Evolutionary conservation across 2,113 vertebrate species (phyloP).

Genomic region (Lasiurus borealis): DNA sequence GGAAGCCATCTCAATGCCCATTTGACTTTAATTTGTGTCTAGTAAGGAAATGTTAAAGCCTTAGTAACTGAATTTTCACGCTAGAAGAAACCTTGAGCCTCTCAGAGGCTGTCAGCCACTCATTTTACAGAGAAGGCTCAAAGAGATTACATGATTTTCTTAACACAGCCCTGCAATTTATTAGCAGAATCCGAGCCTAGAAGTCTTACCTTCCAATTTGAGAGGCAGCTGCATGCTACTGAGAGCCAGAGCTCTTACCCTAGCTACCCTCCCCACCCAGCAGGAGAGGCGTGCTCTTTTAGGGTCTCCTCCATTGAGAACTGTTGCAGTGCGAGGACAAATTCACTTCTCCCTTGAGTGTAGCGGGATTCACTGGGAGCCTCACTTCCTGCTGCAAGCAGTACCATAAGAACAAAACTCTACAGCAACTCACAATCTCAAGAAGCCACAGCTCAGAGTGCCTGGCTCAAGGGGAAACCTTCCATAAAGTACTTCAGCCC

Average conservation of each 20-base stretch:
- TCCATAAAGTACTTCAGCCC: not conserved
- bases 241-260: not conserved
- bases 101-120: not conserved
- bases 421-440: not conserved
- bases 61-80: not conserved
- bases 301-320: not conserved
- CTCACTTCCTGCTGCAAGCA: no score
- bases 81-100: not conserved
- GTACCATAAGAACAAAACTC: not conserved
- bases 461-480: not conserved
- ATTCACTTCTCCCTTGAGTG: not conserved
- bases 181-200: not conserved
- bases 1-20: not conserved
- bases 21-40: not conserved
- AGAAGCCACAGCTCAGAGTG: not conserved
- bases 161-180: not conserved
- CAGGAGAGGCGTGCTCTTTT: not conserved
- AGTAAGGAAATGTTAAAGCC: not conserved
- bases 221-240: not conserved
- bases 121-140: not conserved
- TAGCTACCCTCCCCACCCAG: not conserved
- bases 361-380: not conserved
- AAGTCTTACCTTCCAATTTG: not conserved
- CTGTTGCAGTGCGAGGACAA: not conserved
- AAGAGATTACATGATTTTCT: constrained; percentile 43